These are phyloP conservation scores for Pseudorectes ferrugineus DNA, from an alignment of 2,113 vertebrate species.

Conservation along the genomic window DNA sequence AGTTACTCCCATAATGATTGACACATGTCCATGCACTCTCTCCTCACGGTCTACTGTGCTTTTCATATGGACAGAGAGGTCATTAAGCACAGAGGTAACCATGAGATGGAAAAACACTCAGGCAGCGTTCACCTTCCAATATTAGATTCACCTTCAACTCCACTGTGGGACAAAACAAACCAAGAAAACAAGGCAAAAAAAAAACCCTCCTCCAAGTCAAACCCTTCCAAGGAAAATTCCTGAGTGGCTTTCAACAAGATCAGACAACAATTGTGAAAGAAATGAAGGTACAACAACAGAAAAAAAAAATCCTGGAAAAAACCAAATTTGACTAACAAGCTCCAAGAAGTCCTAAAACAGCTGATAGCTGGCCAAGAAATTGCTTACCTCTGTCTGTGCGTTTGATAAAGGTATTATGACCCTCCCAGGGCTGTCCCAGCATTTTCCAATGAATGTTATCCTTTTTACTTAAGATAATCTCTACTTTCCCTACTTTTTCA, in stretches of 20 bases:
- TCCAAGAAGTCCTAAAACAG: background rate
- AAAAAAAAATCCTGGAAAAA: background rate
- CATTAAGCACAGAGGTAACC: background rate
- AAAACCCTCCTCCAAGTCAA: background rate
- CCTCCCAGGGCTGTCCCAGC: slow-evolving; percentile 79
- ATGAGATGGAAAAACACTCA: background rate
- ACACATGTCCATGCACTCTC: background rate
- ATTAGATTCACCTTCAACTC: background rate
- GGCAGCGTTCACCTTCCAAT: background rate
- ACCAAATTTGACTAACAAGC: background rate
- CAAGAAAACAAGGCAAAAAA: background rate
- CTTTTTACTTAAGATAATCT: slow-evolving; percentile 82
- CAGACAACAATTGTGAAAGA: background rate
- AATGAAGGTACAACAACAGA: background rate
- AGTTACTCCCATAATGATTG: background rate
- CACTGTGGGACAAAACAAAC: background rate
- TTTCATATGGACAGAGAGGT: background rate
- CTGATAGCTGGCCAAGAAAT: background rate
- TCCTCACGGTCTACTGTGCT: background rate
- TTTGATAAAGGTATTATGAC: slow-evolving; percentile 80
- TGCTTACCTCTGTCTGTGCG: slow-evolving; percentile 80
- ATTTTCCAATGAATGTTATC: slow-evolving; percentile 74
- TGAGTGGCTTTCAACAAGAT: background rate
- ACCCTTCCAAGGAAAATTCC: background rate
- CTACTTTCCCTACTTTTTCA: slow-evolving; percentile 85